Evolutionary conservation across 2,888 invertebrate genomes (phyloP), one percentile per base, ranked within the genome.

Genomic region (Carcina quercana): DNA sequence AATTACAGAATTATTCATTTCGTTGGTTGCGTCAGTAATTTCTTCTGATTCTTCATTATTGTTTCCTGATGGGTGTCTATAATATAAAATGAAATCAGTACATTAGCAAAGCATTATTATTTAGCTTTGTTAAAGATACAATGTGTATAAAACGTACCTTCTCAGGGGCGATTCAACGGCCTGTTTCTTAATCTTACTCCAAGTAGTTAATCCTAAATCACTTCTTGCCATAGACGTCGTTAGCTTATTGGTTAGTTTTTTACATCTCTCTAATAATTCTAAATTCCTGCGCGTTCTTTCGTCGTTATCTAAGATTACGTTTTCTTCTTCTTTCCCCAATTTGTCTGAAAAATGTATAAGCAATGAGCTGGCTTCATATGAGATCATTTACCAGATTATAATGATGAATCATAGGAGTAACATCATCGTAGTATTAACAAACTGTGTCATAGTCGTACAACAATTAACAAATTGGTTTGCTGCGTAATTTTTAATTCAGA

Each of bases 161-260:
- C 87, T 85, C 55, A 90, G 75, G 48, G 88, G 88, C 47, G 87
- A 84, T 50, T 90, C 88, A 67, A 86, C 86, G 56, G 86, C 88
- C 59, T 90, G 88, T 65, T 89, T 89, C 78, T 92, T 92, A 59
- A 94, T 84, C 68, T 94, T 94, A 75, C 94, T 93, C 92, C 94
- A 94, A 25, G 95, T 94, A 46, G 94, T 95, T 74, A 93, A 91
- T 50, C 92, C 92, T 57, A 93, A 92, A 72, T 95, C 95, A 37
- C 95, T 95, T 65, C 91, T 91, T 40, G 92, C 92, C 94, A 95
- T 94, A 50, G 93, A 92, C 43, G 89, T 87, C 55, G 92, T 90
- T 69, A 90, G 62, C 63, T 75, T 79, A 71, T 73, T 71, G 28
- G 83, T 83, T 67, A 83, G 48, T 66, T 74, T 79, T 63, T 82